Conservation (phyloP, 2,113 vertebrate genomes). For the Oceanites oceanicus region DNA sequence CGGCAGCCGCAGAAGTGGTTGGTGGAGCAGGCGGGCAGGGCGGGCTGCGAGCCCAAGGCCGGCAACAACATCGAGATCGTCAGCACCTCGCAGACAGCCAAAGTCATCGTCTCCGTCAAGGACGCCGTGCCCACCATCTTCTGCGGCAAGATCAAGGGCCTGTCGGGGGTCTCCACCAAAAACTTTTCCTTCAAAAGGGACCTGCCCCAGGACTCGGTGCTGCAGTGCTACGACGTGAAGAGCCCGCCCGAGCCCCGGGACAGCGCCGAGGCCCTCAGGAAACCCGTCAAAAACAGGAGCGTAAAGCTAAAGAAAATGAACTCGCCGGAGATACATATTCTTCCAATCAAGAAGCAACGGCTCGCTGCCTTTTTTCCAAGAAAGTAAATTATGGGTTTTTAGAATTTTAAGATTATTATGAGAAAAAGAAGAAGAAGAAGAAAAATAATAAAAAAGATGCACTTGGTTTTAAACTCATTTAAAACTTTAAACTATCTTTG, state of each 20-base stretch:
- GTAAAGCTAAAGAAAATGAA: slow-evolving; percentile 99
- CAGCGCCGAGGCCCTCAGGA: slow-evolving; percentile 82
- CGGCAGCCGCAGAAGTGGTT: slow-evolving; percentile 87
- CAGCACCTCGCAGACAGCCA: slow-evolving; percentile 90
- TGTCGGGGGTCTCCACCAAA: slow-evolving; percentile 96
- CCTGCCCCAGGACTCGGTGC: slow-evolving; percentile 81
- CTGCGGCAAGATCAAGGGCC: slow-evolving; percentile 95
- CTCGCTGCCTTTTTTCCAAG: slow-evolving; percentile 94
- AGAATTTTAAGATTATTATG: slow-evolving; percentile 78
- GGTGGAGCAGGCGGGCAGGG: slow-evolving; percentile 73
- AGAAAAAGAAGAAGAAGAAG: not conserved
- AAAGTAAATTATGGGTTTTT: slow-evolving; percentile 87
- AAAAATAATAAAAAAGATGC: slow-evolving; percentile 69
- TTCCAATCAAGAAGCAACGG: slow-evolving; percentile 98
- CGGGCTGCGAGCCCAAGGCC: slow-evolving; percentile 77
- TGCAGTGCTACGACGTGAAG: slow-evolving; percentile 84
- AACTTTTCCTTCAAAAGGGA: slow-evolving; percentile 99
- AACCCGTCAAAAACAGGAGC: slow-evolving; percentile 88
- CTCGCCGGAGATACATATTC: slow-evolving; percentile 97
- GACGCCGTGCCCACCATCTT: slow-evolving; percentile 93
- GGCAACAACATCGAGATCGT: slow-evolving; percentile 86
- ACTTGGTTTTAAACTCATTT: slow-evolving; percentile 81
- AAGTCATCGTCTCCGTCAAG: slow-evolving; percentile 97
- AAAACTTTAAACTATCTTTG: slow-evolving; percentile 81
- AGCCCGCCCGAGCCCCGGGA: slow-evolving; percentile 81